Conservation (phyloP, 92 coral and sea anemone genomes). For the Siderastrea siderea region DNA sequence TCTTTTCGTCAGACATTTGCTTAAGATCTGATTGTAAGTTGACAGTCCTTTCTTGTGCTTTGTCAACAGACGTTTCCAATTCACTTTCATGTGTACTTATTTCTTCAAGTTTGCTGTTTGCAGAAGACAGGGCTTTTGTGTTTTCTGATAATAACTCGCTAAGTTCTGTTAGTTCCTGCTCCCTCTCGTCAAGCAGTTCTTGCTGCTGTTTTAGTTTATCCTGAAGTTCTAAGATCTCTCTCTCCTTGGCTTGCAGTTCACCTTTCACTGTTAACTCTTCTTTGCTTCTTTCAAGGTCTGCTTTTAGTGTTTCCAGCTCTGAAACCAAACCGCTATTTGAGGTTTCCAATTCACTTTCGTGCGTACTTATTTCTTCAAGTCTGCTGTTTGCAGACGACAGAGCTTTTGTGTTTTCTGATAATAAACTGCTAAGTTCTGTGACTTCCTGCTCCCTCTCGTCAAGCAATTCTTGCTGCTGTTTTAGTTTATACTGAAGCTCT, state of each 20-base stretch:
- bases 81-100: not conserved
- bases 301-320: conserved; percentile 11
- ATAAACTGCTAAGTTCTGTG: conserved; percentile 3
- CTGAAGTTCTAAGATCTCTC: conserved; percentile 11
- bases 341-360: conserved; percentile 3
- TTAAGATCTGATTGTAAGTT: conserved; percentile 33
- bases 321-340: not conserved
- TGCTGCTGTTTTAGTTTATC: conserved; percentile 6
- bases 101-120: not conserved
- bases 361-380: not conserved
- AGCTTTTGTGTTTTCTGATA: not conserved
- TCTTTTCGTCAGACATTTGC: conserved; percentile 33
- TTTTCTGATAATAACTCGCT: not conserved
- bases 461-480: not conserved
- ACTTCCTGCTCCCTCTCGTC: conserved; percentile 13
- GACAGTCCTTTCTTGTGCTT: conserved; percentile 5
- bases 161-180: conserved; percentile 12
- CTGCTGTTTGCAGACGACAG: not conserved
- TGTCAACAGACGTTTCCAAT: conserved; percentile 12
- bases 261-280: conserved; percentile 24
- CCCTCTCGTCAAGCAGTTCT: not conserved
- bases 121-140: not conserved
- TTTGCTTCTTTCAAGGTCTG: conserved; percentile 4
- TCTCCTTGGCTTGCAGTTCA: conserved; percentile 26
- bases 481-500: conserved; percentile 13